phyloP scores from a whole-genome alignment of 2,888 invertebrate genomes.

The Cecidostiba fungosa region DNA sequence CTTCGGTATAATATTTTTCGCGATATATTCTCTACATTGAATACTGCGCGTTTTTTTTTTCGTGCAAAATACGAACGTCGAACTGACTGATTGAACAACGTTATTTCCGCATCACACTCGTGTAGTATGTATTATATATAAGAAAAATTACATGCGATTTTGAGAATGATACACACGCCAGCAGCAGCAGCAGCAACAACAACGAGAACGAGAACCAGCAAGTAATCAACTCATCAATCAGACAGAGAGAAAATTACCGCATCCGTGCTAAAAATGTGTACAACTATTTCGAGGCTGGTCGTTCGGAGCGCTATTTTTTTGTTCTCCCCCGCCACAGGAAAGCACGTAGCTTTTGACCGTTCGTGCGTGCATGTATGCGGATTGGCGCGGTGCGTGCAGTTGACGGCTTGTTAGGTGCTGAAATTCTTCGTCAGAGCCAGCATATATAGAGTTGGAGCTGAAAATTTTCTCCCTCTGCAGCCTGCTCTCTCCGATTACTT shows the following conservation, averaged over 20 bases:
- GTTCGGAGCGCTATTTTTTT: neutral
- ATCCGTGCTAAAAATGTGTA: neutral
- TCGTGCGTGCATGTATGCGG: neutral
- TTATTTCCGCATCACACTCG: too few relatives aligned
- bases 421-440: conserved; percentile 17
- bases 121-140: too few relatives aligned
- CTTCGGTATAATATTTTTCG: neutral
- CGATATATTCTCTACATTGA: neutral
- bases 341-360: conserved; percentile 24
- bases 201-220: too few relatives aligned
- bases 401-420: conserved; percentile 28
- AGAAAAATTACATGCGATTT: neutral
- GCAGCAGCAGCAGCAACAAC: neutral
- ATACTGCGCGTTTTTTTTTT: neutral
- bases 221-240: neutral
- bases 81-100: too few relatives aligned
- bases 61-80: too few relatives aligned
- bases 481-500: neutral
- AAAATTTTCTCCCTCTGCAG: neutral
- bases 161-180: neutral
- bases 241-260: neutral
- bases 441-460: neutral
- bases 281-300: neutral
- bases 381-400: conserved; percentile 19
- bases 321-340: neutral